These are phyloP conservation scores for Orthonychiurus folsomi DNA, from an alignment of 2,888 invertebrate genomes.

Conservation along the genomic window DNA sequence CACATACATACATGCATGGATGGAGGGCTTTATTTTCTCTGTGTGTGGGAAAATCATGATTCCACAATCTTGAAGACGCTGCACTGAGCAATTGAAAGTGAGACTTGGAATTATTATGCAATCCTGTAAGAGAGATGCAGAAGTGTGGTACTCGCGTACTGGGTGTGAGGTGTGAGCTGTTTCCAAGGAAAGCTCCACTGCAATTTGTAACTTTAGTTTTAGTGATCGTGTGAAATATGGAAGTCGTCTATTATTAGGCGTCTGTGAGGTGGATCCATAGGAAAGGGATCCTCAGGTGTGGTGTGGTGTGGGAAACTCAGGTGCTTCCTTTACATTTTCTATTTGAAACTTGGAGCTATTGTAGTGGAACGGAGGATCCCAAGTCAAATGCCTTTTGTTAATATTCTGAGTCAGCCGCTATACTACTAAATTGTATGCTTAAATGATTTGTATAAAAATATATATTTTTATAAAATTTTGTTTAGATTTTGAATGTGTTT, in stretches of 20 bases:
- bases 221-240: neutral
- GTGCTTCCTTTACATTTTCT: neutral
- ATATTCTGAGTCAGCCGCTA: too few relatives aligned
- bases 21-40: too few relatives aligned
- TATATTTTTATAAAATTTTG: too few relatives aligned
- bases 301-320: neutral
- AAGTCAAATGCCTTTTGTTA: too few relatives aligned
- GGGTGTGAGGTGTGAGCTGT: neutral
- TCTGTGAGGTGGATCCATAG: neutral
- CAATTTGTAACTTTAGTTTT: neutral
- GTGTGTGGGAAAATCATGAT: conserved; percentile 1
- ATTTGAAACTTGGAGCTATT: too few relatives aligned
- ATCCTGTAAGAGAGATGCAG: neutral
- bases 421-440: too few relatives aligned
- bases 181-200: neutral
- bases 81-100: neutral
- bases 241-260: neutral
- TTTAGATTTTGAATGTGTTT: too few relatives aligned
- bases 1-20: too few relatives aligned
- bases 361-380: too few relatives aligned
- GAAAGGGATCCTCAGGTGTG: neutral
- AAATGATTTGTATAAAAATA: too few relatives aligned
- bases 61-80: neutral
- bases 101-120: neutral
- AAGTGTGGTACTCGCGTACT: neutral